Base-by-base conservation (phyloP, 2,797 vertebrate genomes). In the Poecilia gillii region DNA sequence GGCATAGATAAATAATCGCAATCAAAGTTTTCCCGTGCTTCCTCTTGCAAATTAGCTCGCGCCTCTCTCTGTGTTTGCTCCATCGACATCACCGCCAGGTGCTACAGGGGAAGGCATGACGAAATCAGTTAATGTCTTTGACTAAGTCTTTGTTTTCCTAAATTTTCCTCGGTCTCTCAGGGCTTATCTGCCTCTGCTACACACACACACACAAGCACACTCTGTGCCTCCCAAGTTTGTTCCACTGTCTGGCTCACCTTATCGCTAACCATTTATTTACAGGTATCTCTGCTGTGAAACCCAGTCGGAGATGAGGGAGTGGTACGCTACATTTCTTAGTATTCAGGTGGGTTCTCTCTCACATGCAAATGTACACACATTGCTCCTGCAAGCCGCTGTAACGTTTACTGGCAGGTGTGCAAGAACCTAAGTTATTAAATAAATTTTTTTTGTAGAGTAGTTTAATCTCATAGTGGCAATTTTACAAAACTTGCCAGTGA, bases 251-350 rank as follows among this genome's bases (percentile, higher is more conserved):
- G 71, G 8, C 39, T 85, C 20, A 78, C n/a, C 80, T 81, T 74
- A 77, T 85, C 72, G 3, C 4, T 68, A 43, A 84, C 68, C 83
- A 31, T 88, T 81, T 75, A 41, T 90, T 81, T 83, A 1, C 91
- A 99, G 98, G 97, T 99, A 98, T 91, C 94, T 99, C 41, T 98
- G 97, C 94, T 99, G 97, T 85, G 97, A 98, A 70, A 96, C 95
- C 0, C 96, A 97, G 92, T 89, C 93, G 0, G 98, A 99, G 39
- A 96, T 98, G 91, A 96, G 96, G 76, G 97, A 98, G 87, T 99
- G 98, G 98, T 97, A 97, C 0, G 97, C 97, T n/a, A 96, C 97
- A 5, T 98, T 99, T 86, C 92, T 97, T 25, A 97, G 96, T 28
- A 95, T 97, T 76, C 97, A 99, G 98, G 98, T 99, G 85, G 18